A percentile compares a stretch with the other conserved stretches of the same genome.
These are phyloP conservation scores for Coilia nasus DNA, from an alignment of 2,797 vertebrate species.

Conservation along the genomic window DNA sequence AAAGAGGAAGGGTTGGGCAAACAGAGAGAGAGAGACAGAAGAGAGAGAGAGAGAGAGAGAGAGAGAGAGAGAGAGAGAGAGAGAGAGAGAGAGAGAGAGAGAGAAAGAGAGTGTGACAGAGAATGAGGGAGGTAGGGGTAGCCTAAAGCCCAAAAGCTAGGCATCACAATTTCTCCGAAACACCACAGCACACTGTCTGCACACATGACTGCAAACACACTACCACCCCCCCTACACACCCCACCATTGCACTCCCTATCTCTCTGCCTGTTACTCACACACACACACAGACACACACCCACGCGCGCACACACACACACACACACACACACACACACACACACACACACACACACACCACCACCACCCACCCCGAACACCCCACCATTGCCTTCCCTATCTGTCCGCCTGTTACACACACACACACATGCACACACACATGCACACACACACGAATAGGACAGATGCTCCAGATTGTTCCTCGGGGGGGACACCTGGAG, in stretches of 20 bases:
- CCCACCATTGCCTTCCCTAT: too few relatives aligned
- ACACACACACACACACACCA: background rate
- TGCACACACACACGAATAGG: constrained; percentile 27
- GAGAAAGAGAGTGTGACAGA: too few relatives aligned
- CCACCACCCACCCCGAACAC: background rate
- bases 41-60: too few relatives aligned
- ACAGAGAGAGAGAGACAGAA: too few relatives aligned
- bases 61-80: too few relatives aligned
- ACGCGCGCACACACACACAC: too few relatives aligned
- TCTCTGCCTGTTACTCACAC: background rate
- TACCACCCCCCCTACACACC: background rate
- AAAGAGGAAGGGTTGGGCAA: too few relatives aligned
- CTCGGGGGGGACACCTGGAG: constrained; percentile 47
- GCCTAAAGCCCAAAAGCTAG: background rate
- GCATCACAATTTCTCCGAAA: background rate
- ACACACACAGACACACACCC: too few relatives aligned
- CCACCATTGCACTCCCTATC: background rate
- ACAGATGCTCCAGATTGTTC: constrained; percentile 43
- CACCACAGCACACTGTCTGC: background rate
- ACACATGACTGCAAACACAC: background rate
- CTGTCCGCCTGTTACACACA: background rate
- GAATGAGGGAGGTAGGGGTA: background rate
- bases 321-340: background rate
- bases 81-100: too few relatives aligned
- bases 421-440: constrained; percentile 13